Evolutionary conservation across 2,797 vertebrate genomes (phyloP), one percentile per base, ranked within the genome.

Genomic region (Capromys pilorides): DNA sequence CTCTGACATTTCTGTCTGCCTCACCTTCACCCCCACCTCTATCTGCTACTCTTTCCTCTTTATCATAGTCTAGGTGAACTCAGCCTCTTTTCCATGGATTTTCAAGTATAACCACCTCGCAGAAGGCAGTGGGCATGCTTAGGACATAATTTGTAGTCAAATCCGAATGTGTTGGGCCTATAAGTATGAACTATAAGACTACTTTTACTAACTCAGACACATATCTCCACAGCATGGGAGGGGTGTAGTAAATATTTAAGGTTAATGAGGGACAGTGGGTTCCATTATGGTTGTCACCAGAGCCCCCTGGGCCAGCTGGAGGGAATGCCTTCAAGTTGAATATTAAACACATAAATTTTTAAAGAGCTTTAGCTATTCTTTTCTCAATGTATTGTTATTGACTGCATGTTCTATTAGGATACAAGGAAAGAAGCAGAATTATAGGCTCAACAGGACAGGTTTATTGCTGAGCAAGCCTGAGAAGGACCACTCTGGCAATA

Each of bases 191-290:
- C 16, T 62, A 39, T 0, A 0, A 88, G 67, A 24, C 11, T n/a
- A 13, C 28, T 61, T 78, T 16, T 5, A 59, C 5, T 67, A 91
- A 19, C 2, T 0, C 59, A 41, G 59, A 22, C 16, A 4, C 36
- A 0, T 0, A 22, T 45, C 41, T 54, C 9, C 45, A 5, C 3
- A 14, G 39, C 14, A 0, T 0, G 3, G 36, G 14, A 45, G 36
- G 33, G 1, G 31, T 13, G 61, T 11, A 36, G 45, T 45, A 59
- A 62, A n/a, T 33, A 69, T 83, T 33, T n/a, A 9, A 49, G 28
- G 39, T 2, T 66, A 8, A 22, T 6, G 5, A 49, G 6, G 39
- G 16, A 33, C 45, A 26, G 8, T 6, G 3, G 7, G 13, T 19
- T 22, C 45, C 18, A 16, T 39, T 4, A 6, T 12, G 26, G 51